These are phyloP conservation scores for Agrotis segetum DNA, from an alignment of 2,888 invertebrate species.

Conservation along the genomic window DNA sequence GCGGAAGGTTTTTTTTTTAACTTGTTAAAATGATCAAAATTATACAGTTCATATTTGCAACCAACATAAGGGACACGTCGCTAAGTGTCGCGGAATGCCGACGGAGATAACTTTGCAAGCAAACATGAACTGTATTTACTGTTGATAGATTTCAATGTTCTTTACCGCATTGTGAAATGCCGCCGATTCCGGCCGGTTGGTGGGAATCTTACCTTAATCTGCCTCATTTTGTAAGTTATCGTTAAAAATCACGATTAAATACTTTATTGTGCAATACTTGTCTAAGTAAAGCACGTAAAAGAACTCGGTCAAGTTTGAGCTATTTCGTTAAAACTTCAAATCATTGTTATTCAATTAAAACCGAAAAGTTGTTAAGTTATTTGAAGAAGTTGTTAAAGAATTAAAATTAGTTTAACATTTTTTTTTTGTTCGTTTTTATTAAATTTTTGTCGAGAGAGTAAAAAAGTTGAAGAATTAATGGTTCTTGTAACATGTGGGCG, in stretches of 20 bases:
- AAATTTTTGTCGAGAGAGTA: neutral
- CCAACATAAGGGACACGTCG: too few relatives aligned
- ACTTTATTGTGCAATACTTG: neutral
- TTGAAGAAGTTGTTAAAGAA: constrained; percentile 15
- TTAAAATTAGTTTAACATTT: constrained; percentile 35
- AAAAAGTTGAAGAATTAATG: neutral
- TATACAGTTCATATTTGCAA: too few relatives aligned
- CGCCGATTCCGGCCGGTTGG: too few relatives aligned
- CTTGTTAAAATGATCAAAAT: too few relatives aligned
- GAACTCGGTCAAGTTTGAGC: neutral
- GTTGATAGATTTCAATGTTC: too few relatives aligned
- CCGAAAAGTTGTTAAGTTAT: constrained; percentile 17
- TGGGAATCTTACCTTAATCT: too few relatives aligned
- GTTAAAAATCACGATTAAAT: neutral
- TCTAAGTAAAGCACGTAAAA: constrained; percentile 1
- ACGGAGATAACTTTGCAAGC: too few relatives aligned
- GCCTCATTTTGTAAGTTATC: too few relatives aligned
- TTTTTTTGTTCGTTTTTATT: constrained; percentile 12
- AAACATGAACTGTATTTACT: too few relatives aligned
- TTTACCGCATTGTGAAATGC: too few relatives aligned
- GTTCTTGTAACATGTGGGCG: neutral
- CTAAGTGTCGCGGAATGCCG: too few relatives aligned
- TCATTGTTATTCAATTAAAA: constrained; percentile 13
- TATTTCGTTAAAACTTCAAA: neutral
- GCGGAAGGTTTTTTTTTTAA: too few relatives aligned